These are phyloP conservation scores for Junonia oenone DNA, from an alignment of 2,888 invertebrate species.

Conservation along the genomic window DNA sequence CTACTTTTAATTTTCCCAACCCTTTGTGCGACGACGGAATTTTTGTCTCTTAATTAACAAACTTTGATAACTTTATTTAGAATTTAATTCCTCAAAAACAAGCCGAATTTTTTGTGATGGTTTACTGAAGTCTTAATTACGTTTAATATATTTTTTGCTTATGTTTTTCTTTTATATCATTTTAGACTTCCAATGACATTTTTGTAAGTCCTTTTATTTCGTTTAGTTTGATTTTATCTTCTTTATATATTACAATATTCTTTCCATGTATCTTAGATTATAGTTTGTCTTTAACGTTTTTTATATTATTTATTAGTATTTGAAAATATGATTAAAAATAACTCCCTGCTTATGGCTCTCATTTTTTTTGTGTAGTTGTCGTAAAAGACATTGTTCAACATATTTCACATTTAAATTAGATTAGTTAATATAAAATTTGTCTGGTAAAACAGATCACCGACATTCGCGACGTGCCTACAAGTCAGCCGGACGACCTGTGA, in stretches of 20 bases:
- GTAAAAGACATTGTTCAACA: neutral
- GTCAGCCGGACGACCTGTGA: neutral
- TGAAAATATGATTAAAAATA: too few species aligned
- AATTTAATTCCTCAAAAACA: neutral
- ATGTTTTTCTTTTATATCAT: neutral
- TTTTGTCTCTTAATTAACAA: slow-evolving; percentile 19
- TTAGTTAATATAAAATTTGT: neutral
- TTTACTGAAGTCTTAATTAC: neutral
- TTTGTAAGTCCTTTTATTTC: neutral
- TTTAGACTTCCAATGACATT: neutral
- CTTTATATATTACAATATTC: neutral
- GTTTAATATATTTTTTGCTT: neutral
- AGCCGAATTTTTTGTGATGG: neutral
- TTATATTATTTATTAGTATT: too few species aligned
- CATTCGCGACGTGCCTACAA: neutral
- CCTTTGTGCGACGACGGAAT: slow-evolving; percentile 15
- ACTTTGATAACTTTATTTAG: slow-evolving; percentile 18
- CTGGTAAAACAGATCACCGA: neutral
- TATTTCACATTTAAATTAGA: neutral
- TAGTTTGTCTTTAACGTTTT: too few species aligned
- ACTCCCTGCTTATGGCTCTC: too few species aligned
- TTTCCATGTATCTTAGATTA: too few species aligned
- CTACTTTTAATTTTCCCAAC: slow-evolving; percentile 10
- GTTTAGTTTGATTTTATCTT: neutral
- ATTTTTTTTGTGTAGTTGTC: neutral